Conservation (phyloP, 92 coral and sea anemone species). For the Muricea muricata region DNA sequence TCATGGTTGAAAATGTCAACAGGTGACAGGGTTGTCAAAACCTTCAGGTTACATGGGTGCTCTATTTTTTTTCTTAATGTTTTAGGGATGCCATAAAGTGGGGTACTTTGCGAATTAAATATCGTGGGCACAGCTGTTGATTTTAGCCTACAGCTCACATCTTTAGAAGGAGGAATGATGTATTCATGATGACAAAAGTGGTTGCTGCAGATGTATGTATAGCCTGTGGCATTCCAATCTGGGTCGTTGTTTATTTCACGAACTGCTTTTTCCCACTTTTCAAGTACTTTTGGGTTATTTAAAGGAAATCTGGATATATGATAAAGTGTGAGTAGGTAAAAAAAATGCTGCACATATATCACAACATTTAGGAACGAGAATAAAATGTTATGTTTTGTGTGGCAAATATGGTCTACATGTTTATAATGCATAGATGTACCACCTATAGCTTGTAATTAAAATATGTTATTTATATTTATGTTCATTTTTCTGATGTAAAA, state of each 20-base stretch:
- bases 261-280: neutral
- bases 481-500: too few species aligned
- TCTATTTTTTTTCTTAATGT: neutral
- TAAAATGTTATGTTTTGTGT: too few species aligned
- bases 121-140: neutral
- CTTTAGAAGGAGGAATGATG: neutral
- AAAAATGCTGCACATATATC: too few species aligned
- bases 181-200: neutral
- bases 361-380: too few species aligned
- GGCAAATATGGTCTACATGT: too few species aligned
- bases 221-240: neutral
- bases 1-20: neutral
- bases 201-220: constrained; percentile 8
- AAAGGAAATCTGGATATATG: constrained; percentile 1
- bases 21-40: too few species aligned
- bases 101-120: neutral
- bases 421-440: too few species aligned
- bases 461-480: too few species aligned
- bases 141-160: neutral
- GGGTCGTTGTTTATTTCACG: neutral
- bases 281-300: neutral
- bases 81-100: neutral
- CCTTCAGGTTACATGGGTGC: neutral
- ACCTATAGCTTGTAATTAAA: too few species aligned
- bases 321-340: too few species aligned